Base-by-base conservation (phyloP, 2,797 vertebrate genomes). In the Novumbra hubbsi region DNA sequence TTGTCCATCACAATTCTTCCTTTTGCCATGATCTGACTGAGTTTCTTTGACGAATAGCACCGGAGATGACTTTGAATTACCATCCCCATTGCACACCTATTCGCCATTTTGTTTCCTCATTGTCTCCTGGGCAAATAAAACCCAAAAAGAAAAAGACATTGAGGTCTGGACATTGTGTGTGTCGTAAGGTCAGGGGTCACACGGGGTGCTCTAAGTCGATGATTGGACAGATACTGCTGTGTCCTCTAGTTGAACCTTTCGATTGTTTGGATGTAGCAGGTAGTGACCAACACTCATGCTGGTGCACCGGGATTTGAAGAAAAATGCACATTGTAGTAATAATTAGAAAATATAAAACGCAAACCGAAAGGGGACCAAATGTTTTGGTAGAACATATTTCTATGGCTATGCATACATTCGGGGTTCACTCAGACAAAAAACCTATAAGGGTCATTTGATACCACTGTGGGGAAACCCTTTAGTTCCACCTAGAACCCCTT, bases 221-320 rank as follows among this genome's bases (percentile, higher is more conserved):
- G 97, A 98, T 97, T 96, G 95, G 95, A 93, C 92, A 94, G 94
- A 93, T 93, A 91, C 90, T 86, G 90, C 92, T 88, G 90, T 98
- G 98, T 95, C 97, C 98, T 93, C 89, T 95, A 80, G 80, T 81
- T 98, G 97, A 99, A 97, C 98, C 90, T 94, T 83, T 88, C 86
- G 2, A 92, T 92, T 95, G 90, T 91, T 91, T 89, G 84, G 85
- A 89, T 86, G 85, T 81, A 89, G 87, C 91, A 93, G 90, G 92
- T 93, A 92, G 88, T 85, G 90, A 89, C 88, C 89, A 88, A 87
- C 88, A 85, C 86, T 84, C 87, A 90, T 84, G 80, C 86, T 87
- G 82, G 86, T 88, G 85, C 78, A 82, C 86, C 50, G 49, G 81
- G 74, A 76, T 75, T 82, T 72, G 27, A 55, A 74, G 52, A 55